These are phyloP conservation scores for Falco biarmicus DNA, from an alignment of 2,797 vertebrate genomes.

Conservation along the genomic window DNA sequence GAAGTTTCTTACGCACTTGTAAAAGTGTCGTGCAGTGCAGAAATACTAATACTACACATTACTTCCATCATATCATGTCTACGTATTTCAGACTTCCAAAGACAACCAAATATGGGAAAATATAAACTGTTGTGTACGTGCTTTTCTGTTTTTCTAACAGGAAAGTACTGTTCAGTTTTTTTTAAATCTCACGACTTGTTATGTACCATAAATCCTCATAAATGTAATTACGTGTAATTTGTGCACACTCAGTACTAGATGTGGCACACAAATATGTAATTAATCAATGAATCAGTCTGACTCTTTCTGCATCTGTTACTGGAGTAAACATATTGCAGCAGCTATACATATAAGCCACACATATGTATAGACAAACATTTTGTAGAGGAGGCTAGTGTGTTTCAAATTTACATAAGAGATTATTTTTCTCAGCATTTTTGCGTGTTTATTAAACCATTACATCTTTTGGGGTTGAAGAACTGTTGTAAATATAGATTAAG, in stretches of 20 bases:
- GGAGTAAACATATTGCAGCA: background rate
- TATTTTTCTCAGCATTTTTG: slow-evolving; percentile 30
- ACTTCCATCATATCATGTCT: background rate
- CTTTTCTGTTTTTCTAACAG: background rate
- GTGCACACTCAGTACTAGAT: background rate
- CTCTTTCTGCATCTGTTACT: slow-evolving; percentile 12
- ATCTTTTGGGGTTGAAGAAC: slow-evolving; percentile 20
- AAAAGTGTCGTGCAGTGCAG: background rate
- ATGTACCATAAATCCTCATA: background rate
- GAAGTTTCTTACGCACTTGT: background rate
- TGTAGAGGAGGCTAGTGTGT: background rate
- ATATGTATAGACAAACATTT: background rate
- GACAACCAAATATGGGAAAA: background rate
- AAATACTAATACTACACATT: background rate
- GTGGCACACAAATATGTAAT: background rate
- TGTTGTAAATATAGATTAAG: slow-evolving; percentile 18
- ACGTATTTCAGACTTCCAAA: background rate
- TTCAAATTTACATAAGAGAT: background rate
- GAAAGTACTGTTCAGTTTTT: background rate
- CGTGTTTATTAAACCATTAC: slow-evolving; percentile 3
- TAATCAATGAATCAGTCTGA: background rate
- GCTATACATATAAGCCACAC: background rate
- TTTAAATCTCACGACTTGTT: background rate
- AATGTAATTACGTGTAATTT: background rate
- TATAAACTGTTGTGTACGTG: background rate